Base-by-base conservation (phyloP, 2,797 vertebrate species). In the Zenarchopterus dispar region DNA sequence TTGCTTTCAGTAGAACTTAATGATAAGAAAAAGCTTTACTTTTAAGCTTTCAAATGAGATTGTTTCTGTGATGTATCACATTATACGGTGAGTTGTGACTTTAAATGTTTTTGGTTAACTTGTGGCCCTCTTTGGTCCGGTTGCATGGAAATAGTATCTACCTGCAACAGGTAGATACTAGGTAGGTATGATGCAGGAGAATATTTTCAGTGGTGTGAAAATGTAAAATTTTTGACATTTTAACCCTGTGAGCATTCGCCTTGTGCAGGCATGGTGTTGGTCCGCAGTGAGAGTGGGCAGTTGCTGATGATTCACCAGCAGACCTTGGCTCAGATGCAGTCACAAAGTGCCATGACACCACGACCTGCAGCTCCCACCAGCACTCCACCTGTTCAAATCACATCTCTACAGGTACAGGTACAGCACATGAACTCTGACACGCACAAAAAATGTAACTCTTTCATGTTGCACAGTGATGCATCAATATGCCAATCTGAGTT, bases 301-400 rank as follows among this genome's bases (percentile, higher is more conserved):
- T 81, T 98, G 87, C 84, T 98, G 72, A 90, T 99, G 96, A 97
- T 99, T 84, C 96, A 96, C 75, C 97, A 98, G 87, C 97, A 99
- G 80, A 93, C 95, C 48, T 77, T 99, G 93, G 96, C 96, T 28
- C 97, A 98, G 92, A 96, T 96, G 68, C 97, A 97, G 88, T 93
- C 96, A 64, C 97, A 97, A 84, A 95, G 92, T 43, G 91, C 95
- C 85, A 95, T 97, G 93, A 93, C 95, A 19, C 94, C 96, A 47
- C 94, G 96, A 69, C 95, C 96, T 46, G 92, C 94, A 23, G 94
- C 94, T n/a, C 95, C 96, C 26, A 95, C 94, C 77, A 95, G 90
- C 91, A 94, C 94, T 85, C 93, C 95, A 68, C 91, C 95, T 2
- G 94, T 96, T 79, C 96, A 97, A 92, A 94, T 97, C 80, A 93